Percentiles rank a stretch among this genome's conserved stretches.
These are phyloP conservation scores for Sebastes itinus DNA, from an alignment of 2,797 vertebrate genomes.

Conservation along the genomic window DNA sequence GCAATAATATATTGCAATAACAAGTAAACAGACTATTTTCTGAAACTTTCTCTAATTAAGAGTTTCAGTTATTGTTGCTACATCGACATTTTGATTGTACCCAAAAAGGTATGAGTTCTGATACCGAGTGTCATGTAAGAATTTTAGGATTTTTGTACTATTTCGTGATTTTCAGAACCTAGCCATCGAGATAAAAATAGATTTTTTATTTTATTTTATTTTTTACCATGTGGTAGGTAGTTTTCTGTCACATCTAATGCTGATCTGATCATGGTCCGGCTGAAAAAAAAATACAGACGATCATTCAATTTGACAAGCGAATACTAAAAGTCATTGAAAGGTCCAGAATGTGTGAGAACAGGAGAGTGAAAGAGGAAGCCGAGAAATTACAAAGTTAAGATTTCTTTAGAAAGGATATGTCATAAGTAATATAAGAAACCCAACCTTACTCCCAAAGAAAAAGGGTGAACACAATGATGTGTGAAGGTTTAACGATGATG, in stretches of 20 bases:
- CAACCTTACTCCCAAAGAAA: background rate
- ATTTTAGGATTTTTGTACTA: background rate
- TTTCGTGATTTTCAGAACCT: background rate
- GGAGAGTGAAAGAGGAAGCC: background rate
- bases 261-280: background rate
- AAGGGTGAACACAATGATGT: background rate
- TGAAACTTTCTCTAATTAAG: background rate
- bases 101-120: background rate
- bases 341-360: background rate
- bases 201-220: background rate
- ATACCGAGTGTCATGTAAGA: background rate
- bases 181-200: background rate
- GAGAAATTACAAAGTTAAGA: background rate
- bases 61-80: background rate
- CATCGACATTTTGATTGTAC: background rate
- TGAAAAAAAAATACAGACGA: background rate
- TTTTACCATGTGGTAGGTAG: background rate
- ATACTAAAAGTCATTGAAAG: background rate
- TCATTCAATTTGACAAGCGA: background rate
- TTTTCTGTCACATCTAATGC: background rate
- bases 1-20: no score
- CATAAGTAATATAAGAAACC: background rate
- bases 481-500: background rate
- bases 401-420: background rate
- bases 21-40: no score